Evolutionary conservation across 2,797 vertebrate genomes (phyloP), one percentile per base, ranked within the genome.

Genomic region (Cyprinodon diabolis): DNA sequence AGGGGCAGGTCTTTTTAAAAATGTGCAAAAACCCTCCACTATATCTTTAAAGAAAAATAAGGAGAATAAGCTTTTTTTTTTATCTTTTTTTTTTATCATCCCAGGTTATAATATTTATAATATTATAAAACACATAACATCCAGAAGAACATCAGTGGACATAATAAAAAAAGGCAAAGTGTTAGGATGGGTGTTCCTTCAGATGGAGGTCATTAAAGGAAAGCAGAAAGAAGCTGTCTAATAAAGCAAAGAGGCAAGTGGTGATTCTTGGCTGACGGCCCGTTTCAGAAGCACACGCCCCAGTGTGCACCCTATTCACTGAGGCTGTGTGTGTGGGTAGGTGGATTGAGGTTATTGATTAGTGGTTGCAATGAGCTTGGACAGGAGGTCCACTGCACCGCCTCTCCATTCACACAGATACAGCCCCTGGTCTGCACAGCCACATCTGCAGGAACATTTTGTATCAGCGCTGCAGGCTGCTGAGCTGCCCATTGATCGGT

Each of bases 161-260:
- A 47, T 47, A 47, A 47, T 9, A 47, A 12, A 47, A 35, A 66
- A 67, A 15, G 47, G 13, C 15, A 49, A 51, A 35, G 45, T 60
- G 75, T 68, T 47, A 11, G 45, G 11, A 47, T 7, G 45, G 45
- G 45, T 11, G 45, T 47, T 85, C 66, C 49, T 71, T 85, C 73
- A 86, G 85, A 88, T 90, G 19, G 85, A 86, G 74, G 83, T 81
- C 83, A 72, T 87, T 82, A 79, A 63, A 77, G 65, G 21, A 58
- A 80, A 77, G 75, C 62, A 76, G 80, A 69, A 69, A 77, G 40
- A 87, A 86, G 86, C 78, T 69, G 71, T 84, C 74, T 76, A 81
- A 90, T 91, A 79, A 86, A 76, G 66, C 65, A 83, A 76, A 84
- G 71, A 81, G 80, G 77, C 40, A 80, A 70, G 63, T 75, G 74